These are phyloP conservation scores for Pelagia noctiluca DNA, from an alignment of 30 jellyfish, hydroid and myxozoan genomes.

Conservation along the genomic window DNA sequence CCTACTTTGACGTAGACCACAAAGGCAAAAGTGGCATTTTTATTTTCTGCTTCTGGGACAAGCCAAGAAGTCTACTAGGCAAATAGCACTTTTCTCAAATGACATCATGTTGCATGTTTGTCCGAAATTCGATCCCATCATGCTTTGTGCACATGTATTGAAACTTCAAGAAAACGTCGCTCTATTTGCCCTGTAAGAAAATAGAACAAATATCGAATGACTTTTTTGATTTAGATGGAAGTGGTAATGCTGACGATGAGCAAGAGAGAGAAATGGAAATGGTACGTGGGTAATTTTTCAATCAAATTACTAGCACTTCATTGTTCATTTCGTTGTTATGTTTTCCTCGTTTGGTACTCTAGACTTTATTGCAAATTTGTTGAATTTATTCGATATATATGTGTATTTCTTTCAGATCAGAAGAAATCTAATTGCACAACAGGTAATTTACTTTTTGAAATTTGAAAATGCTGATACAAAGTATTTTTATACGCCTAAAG, in stretches of 20 bases:
- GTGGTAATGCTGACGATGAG: slow-evolving; percentile 79
- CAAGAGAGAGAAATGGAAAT: slow-evolving; percentile 74
- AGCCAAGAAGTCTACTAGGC: no score
- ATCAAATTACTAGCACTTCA: no score
- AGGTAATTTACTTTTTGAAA: background rate
- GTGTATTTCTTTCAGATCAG: background rate
- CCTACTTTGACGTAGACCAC: no score
- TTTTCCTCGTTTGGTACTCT: background rate
- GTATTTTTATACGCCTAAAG: background rate
- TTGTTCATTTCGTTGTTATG: background rate
- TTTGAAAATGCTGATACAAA: background rate
- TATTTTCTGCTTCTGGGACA: no score
- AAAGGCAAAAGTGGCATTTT: no score
- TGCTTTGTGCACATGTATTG: no score
- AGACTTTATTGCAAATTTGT: no score
- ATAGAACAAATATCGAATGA: background rate
- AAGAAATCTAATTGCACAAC: background rate
- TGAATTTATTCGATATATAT: background rate
- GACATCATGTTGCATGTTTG: no score
- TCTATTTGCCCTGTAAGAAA: background rate
- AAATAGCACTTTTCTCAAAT: no score
- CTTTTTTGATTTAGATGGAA: slow-evolving; percentile 31
- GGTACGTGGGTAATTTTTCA: no score
- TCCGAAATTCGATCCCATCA: no score
- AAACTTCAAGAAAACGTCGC: no score